Evolutionary conservation across 2,888 invertebrate species (phyloP), one percentile per base, ranked within the genome.

Genomic region (Resseliella maxima): DNA sequence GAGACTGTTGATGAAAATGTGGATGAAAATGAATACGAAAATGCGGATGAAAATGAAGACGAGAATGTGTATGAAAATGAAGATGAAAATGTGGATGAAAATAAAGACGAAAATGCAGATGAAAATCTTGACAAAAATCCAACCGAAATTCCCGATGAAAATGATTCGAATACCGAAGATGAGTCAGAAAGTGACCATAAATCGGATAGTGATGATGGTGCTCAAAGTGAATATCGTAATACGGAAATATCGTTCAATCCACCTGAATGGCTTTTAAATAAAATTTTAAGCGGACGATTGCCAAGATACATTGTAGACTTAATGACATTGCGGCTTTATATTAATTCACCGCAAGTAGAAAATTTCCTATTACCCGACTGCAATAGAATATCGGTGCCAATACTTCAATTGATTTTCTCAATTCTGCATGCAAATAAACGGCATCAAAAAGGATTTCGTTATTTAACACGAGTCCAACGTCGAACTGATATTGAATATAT

Each of bases 291-390:
- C 2, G 94, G 94, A 38, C 89, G 91, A 72, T 93, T 95, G 88
- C 94, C 96, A 0, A 92, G 94, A 12, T 92, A 93, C 87, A 94
- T 95, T 88, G 93, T 96, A 38, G 95, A 96, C 89, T 92, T 96
- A 24, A 90, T 94, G 86, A 92, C 93, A n/a, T 92, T 93, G 59
- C 92, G 93, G 87, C 91, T 94, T 85, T 94, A 94, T 89, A 93
- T 95, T 87, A 94, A 94, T 88, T 92, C 92, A 86, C 94, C 95
- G 0, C 95, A 95, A 91, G 93, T 95, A 8, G 96, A 96, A 90
- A 94, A 95, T 89, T 93, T 93, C 88, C 90, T 90, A 3, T 92
- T 92, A 85, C 91, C 92, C 5, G 93, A 95, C 87, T 92, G 94
- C 10, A 93, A 94, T 88, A 89, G 92, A 10, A 92, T 93, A 86